These are phyloP conservation scores for Rhinoraja longicauda DNA, from an alignment of 2,797 vertebrate species.

Conservation along the genomic window DNA sequence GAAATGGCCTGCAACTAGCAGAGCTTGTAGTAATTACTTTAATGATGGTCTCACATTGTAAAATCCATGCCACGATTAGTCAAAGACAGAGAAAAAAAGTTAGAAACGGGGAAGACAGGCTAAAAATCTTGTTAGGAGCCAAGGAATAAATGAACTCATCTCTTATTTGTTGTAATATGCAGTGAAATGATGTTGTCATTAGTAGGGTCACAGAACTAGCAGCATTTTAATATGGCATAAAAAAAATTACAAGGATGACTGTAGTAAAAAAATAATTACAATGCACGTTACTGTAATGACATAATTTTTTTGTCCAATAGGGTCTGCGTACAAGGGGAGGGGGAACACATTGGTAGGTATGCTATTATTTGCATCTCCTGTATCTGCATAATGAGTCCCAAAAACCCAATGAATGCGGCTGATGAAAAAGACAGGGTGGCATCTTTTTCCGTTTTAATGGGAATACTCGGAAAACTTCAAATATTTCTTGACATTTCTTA, in stretches of 20 bases:
- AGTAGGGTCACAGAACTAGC: conserved; percentile 40
- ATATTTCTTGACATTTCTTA: conserved; percentile 98
- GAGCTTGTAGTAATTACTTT: conserved; percentile 64
- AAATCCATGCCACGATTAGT: conserved; percentile 49
- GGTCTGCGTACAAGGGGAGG: background rate
- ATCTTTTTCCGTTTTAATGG: conserved; percentile 95
- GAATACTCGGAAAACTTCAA: conserved; percentile 80
- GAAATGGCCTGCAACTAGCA: conserved; percentile 62
- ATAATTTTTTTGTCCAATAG: conserved; percentile 25
- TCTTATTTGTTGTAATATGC: conserved; percentile 40
- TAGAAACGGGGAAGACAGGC: conserved; percentile 48
- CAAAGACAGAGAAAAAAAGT: conserved; percentile 53
- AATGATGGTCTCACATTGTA: conserved; percentile 60
- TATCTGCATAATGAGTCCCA: conserved; percentile 85
- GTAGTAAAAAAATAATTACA: conserved; percentile 20
- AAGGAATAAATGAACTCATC: conserved; percentile 43
- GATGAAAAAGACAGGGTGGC: conserved; percentile 86
- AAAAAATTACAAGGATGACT: background rate
- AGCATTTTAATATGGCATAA: conserved; percentile 22
- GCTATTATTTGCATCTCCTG: conserved; percentile 72
- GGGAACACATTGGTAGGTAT: background rate
- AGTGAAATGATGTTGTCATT: conserved; percentile 37
- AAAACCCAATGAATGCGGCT: conserved; percentile 69
- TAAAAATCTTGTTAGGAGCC: conserved; percentile 51
- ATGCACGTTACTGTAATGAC: background rate